phyloP scores from a whole-genome alignment of 2,888 invertebrate genomes.

The Aporophyla lueneburgensis region DNA sequence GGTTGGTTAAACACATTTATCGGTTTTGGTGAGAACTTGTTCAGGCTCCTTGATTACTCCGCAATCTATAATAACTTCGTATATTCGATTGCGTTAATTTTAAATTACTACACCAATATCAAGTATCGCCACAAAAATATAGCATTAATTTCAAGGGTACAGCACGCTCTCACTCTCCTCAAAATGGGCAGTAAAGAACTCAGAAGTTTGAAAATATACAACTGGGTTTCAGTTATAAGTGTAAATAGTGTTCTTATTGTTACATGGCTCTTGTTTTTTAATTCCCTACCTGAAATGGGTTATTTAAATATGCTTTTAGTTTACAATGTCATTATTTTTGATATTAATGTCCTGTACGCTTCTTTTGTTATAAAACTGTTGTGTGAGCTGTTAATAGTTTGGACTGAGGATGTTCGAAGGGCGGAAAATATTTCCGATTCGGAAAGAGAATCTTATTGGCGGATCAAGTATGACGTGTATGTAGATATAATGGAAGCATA shows the following conservation, averaged over 20 bases:
- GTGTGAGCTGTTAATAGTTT: not conserved
- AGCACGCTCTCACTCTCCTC: slow-evolving; percentile 30
- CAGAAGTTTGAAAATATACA: slow-evolving; percentile 18
- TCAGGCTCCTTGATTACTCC: not conserved
- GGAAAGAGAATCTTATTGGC: not conserved
- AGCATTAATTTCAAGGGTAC: slow-evolving; percentile 23
- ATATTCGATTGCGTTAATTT: slow-evolving; percentile 8
- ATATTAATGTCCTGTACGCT: slow-evolving; percentile 37
- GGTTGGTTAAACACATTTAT: not conserved
- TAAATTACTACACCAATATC: slow-evolving; percentile 24
- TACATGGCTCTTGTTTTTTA: not conserved
- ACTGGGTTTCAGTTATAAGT: slow-evolving; percentile 27
- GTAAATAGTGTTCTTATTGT: slow-evolving; percentile 5
- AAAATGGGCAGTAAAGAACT: slow-evolving; percentile 29
- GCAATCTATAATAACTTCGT: not conserved
- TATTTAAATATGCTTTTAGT: not conserved
- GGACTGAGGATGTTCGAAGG: slow-evolving; percentile 20
- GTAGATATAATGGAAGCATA: slow-evolving; percentile 30
- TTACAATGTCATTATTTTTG: not conserved
- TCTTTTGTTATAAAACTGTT: slow-evolving; percentile 26
- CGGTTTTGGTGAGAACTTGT: not conserved
- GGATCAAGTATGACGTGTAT: slow-evolving; percentile 22
- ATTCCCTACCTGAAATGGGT: accelerated
- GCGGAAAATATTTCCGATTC: not conserved
- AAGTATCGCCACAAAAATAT: slow-evolving; percentile 12